Conservation (phyloP, 2,113 vertebrate species). For the Scomber scombrus region DNA sequence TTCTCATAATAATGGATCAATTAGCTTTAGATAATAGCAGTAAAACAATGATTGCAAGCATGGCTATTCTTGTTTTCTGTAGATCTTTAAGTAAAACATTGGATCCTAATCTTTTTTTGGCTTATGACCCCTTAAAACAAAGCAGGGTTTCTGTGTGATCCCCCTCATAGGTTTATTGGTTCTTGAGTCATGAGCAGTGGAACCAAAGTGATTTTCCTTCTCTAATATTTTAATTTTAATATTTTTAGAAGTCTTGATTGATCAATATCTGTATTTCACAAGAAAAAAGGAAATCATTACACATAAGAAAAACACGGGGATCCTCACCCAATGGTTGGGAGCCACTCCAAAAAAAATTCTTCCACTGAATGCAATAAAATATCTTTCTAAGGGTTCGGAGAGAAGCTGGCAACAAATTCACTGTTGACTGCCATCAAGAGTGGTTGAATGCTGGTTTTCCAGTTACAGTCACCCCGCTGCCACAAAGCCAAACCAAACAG, state of each 20-base stretch:
- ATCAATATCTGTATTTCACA: neutral
- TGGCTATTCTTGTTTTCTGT: too few species aligned
- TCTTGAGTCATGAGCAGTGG: neutral
- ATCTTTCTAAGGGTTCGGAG: slow-evolving; percentile 21
- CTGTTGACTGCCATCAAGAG: slow-evolving; percentile 40
- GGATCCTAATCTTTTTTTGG: neutral
- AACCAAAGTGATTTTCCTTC: neutral
- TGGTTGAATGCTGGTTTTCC: slow-evolving; percentile 35
- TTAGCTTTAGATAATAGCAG: too few species aligned
- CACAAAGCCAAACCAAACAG: slow-evolving; percentile 59
- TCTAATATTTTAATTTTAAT: neutral
- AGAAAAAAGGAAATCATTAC: neutral
- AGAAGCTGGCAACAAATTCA: slow-evolving; percentile 49
- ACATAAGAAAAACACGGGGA: too few species aligned
- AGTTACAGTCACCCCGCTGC: slow-evolving; percentile 27
- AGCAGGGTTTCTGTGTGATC: too few species aligned
- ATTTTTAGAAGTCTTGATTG: neutral
- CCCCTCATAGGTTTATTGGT: neutral
- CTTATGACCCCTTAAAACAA: neutral
- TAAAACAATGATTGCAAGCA: too few species aligned
- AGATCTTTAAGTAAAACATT: neutral
- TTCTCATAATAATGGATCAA: too few species aligned
- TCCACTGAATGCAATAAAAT: slow-evolving; percentile 26
- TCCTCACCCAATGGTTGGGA: too few species aligned
- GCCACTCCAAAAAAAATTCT: slow-evolving; percentile 10